Base-by-base conservation (phyloP, 2,797 vertebrate genomes). In the Diceros bicornis region DNA sequence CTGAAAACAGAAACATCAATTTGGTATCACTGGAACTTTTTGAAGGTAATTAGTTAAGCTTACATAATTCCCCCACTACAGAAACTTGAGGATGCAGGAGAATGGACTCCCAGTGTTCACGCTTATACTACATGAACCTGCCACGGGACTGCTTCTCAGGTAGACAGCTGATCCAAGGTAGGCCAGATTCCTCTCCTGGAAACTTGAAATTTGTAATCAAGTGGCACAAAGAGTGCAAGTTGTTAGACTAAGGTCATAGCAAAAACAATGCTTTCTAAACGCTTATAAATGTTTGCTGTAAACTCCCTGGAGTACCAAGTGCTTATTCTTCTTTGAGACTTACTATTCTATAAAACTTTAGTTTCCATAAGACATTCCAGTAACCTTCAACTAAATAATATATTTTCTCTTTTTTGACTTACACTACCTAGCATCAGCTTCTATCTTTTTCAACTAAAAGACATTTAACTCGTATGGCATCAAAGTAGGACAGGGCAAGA, bases 171-270 rank as follows among this genome's bases (percentile, higher is more conserved):
- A 82, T 37, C 32, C 41, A 96, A 92, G 50, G 29, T 11, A 13
- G 32, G 74, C 17, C 14, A 86, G 2, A 83, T 91, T 92, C 89
- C 62, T 86, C 72, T 77, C 44, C 17, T 3, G 59, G 57, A 91
- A 90, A 93, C 50, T 20, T 77, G 41, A 87, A 55, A 74, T 68
- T 44, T 97, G 29, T 71, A 89, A 64, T 89, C 34, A 95, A 93
- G 52, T 52, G 59, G 27, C 34, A 85, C 47, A 64, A 72, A 91
- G 50, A 86, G 1, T 85, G 4, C 16, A 68, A 82, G 68, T 25
- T 74, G 9, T 32, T 59, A 37, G 64, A 87, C 32, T 86, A 92
- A 12, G 23, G 21, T 57, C 81, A 10, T n/a, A 91, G 29, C 29
- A 50, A 88, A 96, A 91, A 20, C 41, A 91, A 81, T 27, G 10